Evolutionary conservation across 2,797 vertebrate genomes (phyloP).

Genomic region (Cheracebus regulus): DNA sequence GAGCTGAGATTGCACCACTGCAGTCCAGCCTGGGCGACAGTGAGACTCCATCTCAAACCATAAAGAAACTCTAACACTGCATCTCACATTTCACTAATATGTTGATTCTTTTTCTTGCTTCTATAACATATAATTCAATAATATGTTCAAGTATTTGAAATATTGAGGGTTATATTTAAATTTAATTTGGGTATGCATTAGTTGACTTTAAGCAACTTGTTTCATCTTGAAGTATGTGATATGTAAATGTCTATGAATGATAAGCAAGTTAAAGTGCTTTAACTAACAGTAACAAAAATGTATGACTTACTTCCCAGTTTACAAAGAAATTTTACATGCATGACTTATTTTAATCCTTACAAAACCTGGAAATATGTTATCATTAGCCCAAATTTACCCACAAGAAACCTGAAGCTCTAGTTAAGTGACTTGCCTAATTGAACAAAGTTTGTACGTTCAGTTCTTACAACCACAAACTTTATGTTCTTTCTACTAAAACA

Average conservation of each 20-base stretch:
- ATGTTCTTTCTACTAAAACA: neutral
- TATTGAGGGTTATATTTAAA: neutral
- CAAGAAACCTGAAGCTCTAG: neutral
- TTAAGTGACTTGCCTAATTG: neutral
- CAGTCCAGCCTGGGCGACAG: fast-evolving
- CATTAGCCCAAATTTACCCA: neutral
- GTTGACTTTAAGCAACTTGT: neutral
- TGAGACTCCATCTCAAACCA: neutral
- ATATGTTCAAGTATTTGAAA: neutral
- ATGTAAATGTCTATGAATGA: neutral
- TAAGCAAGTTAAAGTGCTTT: slow-evolving; percentile 11
- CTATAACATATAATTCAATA: neutral
- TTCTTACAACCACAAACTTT: neutral
- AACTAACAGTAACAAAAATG: neutral
- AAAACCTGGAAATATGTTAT: neutral
- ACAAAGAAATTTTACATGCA: neutral
- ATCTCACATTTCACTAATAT: neutral
- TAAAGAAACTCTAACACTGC: neutral
- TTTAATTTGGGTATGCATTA: neutral
- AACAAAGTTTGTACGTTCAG: neutral
- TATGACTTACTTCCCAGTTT: neutral
- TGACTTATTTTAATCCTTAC: neutral
- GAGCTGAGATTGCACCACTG: neutral
- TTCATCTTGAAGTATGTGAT: neutral
- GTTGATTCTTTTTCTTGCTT: neutral